Conservation (phyloP, 2,113 vertebrate genomes). For the Seriola quinqueradiata region DNA sequence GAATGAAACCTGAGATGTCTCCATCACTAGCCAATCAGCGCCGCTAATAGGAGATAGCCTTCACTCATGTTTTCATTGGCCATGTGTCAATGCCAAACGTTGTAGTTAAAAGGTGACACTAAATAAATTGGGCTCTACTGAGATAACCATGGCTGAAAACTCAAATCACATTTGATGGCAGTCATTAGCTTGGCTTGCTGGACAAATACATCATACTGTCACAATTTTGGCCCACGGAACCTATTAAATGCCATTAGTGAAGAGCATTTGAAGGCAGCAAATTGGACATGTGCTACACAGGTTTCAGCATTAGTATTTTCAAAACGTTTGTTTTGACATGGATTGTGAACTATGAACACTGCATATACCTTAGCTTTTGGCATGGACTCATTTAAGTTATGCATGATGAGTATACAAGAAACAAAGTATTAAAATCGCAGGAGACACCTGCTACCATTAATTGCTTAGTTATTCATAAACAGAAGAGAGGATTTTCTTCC, state of each 20-base stretch:
- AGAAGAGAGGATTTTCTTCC: not conserved
- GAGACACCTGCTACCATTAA: not conserved
- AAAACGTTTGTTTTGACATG: constrained; percentile 58
- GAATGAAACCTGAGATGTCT: constrained; percentile 64
- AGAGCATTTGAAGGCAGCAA: constrained; percentile 68
- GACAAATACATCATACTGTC: constrained; percentile 84
- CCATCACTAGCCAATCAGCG: constrained; percentile 72
- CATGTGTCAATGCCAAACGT: constrained; percentile 78
- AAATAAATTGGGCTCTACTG: constrained; percentile 82
- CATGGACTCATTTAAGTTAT: not conserved
- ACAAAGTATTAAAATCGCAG: constrained; percentile 8
- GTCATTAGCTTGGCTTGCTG: constrained; percentile 82
- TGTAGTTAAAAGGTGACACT: constrained; percentile 80
- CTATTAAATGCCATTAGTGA: constrained; percentile 82
- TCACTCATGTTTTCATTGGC: constrained; percentile 67
- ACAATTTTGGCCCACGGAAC: constrained; percentile 73
- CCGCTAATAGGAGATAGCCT: constrained; percentile 68
- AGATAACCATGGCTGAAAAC: constrained; percentile 81
- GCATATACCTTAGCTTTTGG: constrained; percentile 10
- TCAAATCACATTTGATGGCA: constrained; percentile 83
- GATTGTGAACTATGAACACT: constrained; percentile 34
- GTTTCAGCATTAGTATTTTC: constrained; percentile 59
- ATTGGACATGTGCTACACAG: constrained; percentile 71
- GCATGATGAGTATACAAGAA: not conserved
- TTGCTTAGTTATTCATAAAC: constrained; percentile 2